Conservation (phyloP, 2,797 vertebrate genomes). For the Rhinoraja longicauda region DNA sequence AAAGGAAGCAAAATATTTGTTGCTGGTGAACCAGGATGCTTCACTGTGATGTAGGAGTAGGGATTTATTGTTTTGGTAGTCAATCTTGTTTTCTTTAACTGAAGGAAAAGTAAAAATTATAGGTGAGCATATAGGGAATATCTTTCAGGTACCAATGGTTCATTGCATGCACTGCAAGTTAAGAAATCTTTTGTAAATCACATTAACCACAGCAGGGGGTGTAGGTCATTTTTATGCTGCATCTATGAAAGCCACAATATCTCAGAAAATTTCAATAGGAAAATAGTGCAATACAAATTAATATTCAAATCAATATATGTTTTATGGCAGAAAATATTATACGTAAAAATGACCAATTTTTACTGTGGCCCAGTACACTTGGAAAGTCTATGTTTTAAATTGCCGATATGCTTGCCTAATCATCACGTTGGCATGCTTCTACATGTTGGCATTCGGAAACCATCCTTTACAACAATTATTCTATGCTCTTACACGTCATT, state of each 20-base stretch:
- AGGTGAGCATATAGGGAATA: not conserved
- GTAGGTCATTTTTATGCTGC: no score
- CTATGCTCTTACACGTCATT: not conserved
- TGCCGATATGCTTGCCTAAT: not conserved
- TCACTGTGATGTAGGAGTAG: not conserved
- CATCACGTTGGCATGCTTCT: not conserved
- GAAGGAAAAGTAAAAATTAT: not conserved
- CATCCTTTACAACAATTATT: not conserved
- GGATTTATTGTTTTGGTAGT: not conserved
- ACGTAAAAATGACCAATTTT: not conserved
- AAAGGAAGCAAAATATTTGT: not conserved
- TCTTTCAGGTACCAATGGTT: not conserved
- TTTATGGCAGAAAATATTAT: not conserved
- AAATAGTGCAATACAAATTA: not conserved
- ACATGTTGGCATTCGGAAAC: not conserved
- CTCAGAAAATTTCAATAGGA: not conserved
- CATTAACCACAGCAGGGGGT: not conserved
- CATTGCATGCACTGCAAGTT: not conserved
- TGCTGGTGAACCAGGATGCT: not conserved
- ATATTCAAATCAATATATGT: not conserved
- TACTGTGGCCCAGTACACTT: not conserved
- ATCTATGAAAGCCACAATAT: not conserved
- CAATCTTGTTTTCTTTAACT: not conserved
- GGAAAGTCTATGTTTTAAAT: not conserved
- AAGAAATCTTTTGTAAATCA: not conserved